Evolutionary conservation across 1,140 invertebrate genomes (phyloP).

Genomic region (Globodera ellingtonae): DNA sequence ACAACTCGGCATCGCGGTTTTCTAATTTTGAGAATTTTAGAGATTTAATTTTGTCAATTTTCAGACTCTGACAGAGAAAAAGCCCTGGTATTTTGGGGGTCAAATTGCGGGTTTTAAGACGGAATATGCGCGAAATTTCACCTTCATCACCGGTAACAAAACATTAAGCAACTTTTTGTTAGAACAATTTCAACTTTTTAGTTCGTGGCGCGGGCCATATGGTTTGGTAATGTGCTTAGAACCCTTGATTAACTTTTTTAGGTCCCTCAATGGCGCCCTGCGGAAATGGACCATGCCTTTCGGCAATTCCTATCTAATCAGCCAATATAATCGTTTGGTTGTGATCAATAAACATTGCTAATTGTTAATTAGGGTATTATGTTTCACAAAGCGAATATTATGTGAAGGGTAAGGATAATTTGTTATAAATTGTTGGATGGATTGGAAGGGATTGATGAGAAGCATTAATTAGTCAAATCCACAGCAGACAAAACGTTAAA

Average conservation of each 20-base stretch:
- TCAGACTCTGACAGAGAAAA: slow-evolving; percentile 44
- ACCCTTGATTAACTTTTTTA: background rate
- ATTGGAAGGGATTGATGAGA: no score
- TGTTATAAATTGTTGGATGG: background rate
- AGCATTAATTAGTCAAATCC: no score
- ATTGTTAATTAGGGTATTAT: background rate
- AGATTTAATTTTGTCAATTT: slow-evolving; percentile 9
- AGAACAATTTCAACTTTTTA: background rate
- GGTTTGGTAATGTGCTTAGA: slow-evolving; percentile 51
- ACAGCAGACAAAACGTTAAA: no score
- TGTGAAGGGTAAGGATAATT: background rate
- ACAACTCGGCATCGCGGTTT: slow-evolving; percentile 43
- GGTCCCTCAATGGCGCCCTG: slow-evolving; percentile 68
- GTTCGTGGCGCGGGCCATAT: slow-evolving; percentile 67
- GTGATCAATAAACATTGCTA: background rate
- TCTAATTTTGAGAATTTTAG: background rate
- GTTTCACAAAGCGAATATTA: no score
- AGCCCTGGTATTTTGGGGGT: slow-evolving; percentile 55
- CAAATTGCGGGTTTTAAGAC: slow-evolving; percentile 62
- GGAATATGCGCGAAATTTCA: slow-evolving; percentile 52
- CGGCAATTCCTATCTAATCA: slow-evolving; percentile 58
- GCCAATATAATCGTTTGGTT: background rate
- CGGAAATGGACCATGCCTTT: slow-evolving; percentile 66
- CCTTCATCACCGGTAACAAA: slow-evolving; percentile 48
- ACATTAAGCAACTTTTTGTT: slow-evolving; percentile 15